Conservation (phyloP, 2,888 invertebrate species). For the Athrips mouffetella region DNA sequence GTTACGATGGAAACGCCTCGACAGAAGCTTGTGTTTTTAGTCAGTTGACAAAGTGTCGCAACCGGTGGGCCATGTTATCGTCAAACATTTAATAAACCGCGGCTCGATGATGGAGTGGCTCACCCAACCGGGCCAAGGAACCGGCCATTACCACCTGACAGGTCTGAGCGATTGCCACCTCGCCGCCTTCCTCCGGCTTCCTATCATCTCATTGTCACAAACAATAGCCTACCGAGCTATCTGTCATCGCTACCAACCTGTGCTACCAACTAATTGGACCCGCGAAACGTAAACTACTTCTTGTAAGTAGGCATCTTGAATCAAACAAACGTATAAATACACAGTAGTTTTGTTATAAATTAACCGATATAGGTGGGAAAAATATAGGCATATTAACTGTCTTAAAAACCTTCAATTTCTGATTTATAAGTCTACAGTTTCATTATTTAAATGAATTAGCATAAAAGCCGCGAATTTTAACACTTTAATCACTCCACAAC, state of each 20-base stretch:
- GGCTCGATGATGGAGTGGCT: constrained; percentile 63
- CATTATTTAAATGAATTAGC: constrained; percentile 16
- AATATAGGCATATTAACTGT: constrained; percentile 14
- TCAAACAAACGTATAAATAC: constrained; percentile 15
- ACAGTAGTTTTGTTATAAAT: background rate
- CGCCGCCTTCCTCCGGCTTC: constrained; percentile 53
- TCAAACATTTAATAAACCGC: constrained; percentile 60
- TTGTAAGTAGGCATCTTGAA: constrained; percentile 37
- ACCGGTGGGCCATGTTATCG: constrained; percentile 53
- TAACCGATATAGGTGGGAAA: constrained; percentile 16
- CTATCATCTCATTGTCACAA: constrained; percentile 59
- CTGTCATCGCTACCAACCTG: constrained; percentile 69
- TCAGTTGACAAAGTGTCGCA: constrained; percentile 57
- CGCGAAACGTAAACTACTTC: constrained; percentile 50
- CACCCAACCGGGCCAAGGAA: constrained; percentile 44
- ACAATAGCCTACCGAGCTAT: constrained; percentile 67
- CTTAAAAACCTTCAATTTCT: constrained; percentile 15
- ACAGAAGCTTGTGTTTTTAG: constrained; percentile 45
- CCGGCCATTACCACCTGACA: constrained; percentile 69
- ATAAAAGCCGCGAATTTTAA: constrained; percentile 26
- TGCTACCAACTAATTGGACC: constrained; percentile 71
- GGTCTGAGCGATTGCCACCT: constrained; percentile 63
- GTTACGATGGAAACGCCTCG: constrained; percentile 33
- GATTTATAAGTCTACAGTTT: constrained; percentile 20
- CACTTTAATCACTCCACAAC: constrained; percentile 24